phyloP scores from a whole-genome alignment of 2,888 invertebrate species.

The Stomorhina lunata region DNA sequence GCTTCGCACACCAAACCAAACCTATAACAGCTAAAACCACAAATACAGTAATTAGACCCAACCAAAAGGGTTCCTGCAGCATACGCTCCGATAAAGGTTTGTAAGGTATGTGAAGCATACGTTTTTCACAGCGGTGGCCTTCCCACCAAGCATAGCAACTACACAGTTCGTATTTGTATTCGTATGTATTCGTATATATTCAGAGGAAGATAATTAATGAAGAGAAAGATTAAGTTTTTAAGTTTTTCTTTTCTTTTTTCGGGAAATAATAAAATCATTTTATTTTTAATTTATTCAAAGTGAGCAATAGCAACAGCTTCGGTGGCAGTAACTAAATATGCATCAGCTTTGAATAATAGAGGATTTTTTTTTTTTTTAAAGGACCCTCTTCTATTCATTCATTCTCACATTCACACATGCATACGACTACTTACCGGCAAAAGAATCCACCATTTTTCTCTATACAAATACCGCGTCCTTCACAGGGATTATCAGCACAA shows the following conservation, averaged over 20 bases:
- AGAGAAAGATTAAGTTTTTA: constrained; percentile 8
- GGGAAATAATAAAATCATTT: constrained; percentile 1
- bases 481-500: constrained; percentile 87
- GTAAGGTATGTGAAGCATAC: constrained; percentile 86
- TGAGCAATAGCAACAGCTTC: background rate
- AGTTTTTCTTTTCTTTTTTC: background rate
- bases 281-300: background rate
- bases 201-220: constrained; percentile 19
- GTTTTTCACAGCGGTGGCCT: constrained; percentile 85
- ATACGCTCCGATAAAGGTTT: constrained; percentile 89
- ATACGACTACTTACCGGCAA: constrained; percentile 81
- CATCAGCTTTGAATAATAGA: background rate
- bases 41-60: constrained; percentile 91
- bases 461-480: constrained; percentile 87
- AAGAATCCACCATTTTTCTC: constrained; percentile 85
- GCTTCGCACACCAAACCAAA: constrained; percentile 90
- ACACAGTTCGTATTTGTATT: no score
- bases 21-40: constrained; percentile 89
- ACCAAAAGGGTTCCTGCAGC: constrained; percentile 94
- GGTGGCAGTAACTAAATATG: no score
- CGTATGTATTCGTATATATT: no score
- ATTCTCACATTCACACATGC: background rate
- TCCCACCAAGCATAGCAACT: constrained; percentile 88
- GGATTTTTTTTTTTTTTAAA: background rate
- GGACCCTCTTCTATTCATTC: background rate